Evolutionary conservation across 2,888 invertebrate genomes (phyloP).

Genomic region (Pseudococcus jackbeardsleyi): DNA sequence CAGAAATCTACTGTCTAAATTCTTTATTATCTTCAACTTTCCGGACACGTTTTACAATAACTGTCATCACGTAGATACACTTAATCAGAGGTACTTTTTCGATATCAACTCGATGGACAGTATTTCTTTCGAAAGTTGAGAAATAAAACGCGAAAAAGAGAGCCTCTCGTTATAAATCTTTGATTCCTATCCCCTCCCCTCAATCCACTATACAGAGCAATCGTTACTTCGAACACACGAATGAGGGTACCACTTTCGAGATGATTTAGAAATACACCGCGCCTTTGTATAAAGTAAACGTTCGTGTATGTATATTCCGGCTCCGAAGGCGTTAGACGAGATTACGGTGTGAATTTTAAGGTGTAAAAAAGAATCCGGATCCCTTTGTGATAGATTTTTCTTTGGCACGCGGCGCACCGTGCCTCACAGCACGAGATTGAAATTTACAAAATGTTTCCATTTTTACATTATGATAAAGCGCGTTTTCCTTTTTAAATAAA

Average conservation of each 20-base stretch:
- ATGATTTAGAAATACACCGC: neutral
- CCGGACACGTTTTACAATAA: neutral
- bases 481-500: slow-evolving; percentile 36
- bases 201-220: neutral
- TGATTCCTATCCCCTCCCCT: neutral
- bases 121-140: neutral
- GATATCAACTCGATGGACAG: neutral
- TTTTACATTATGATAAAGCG: slow-evolving; percentile 42
- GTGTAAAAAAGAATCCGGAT: neutral
- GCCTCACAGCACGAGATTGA: slow-evolving; percentile 1
- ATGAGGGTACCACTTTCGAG: neutral
- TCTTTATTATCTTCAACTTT: neutral
- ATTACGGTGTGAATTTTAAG: neutral
- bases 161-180: neutral
- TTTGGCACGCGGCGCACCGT: neutral
- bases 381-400: slow-evolving; percentile 12
- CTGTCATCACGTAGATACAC: neutral
- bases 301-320: neutral
- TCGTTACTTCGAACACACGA: neutral
- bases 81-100: neutral
- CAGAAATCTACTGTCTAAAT: neutral
- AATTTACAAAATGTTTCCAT: slow-evolving; percentile 34
- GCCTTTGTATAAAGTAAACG: slow-evolving; percentile 1
- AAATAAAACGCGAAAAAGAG: neutral
- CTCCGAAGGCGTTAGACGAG: neutral